Base-by-base conservation (phyloP, 92 coral and sea anemone species). In the Porites cylindrica region DNA sequence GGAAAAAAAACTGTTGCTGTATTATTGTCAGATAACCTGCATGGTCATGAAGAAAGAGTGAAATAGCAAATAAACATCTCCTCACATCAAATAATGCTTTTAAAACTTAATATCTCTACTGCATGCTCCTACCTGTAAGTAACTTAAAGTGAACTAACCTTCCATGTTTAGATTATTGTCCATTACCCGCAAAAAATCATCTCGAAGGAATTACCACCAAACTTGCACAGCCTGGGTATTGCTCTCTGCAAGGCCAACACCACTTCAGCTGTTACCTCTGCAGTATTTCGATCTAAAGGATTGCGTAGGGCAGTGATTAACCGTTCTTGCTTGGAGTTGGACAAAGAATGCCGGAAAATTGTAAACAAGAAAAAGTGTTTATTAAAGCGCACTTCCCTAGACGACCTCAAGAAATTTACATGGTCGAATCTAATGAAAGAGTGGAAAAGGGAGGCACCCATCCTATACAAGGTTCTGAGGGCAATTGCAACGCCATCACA, bases 401-500 rank as follows among this genome's bases (percentile, higher is more conserved):
- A 61, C 10, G 74, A 81, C 32, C 51, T 88, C 11, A 80, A 65
- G 67, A 81, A 76, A n/a, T 81, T 88, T 81, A 60, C 58, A 62
- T 79, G 85, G 87, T 62, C 81, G 2, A 73, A 75, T 51, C 71
- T 81, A 24, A 50, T 24, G 20, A 88, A 72, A 58, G 82, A 81
- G 78, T 81, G 87, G 83, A 68, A 19, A 66, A 21, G 20, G 68
- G 82, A 74, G 51, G 80, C 87, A 38, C 91, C 88, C 18, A 82
- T 77, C 38, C 85, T 88, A 12, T 82, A 51, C 78, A 73, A 50
- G 64, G 56, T 74, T 17, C 29, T 82, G n/a, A 70, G 71, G 60
- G 82, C 67, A n/a, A 81, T 79, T 61, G 91, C 88, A 80, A 20
- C 75, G 75, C 82, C 88, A 58, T 78, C 88, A 26, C 72, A 72